Conservation (phyloP, 2,113 vertebrate species). For the Tyrannus savana region DNA sequence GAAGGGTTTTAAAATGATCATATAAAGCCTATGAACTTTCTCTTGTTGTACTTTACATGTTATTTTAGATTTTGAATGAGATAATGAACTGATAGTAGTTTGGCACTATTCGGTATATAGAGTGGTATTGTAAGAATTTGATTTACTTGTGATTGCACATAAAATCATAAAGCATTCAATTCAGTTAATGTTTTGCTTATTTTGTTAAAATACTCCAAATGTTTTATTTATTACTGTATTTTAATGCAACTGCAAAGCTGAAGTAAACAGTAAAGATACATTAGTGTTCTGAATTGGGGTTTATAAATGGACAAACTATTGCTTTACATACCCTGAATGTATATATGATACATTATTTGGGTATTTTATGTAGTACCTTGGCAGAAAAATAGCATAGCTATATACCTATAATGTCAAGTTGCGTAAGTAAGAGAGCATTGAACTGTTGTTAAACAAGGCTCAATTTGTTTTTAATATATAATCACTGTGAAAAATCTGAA, state of each 20-base stretch:
- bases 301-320: slow-evolving; percentile 66
- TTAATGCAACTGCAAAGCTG: slow-evolving; percentile 66
- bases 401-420: slow-evolving; percentile 12
- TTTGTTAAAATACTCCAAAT: slow-evolving; percentile 67
- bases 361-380: slow-evolving; percentile 37
- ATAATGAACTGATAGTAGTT: slow-evolving; percentile 59
- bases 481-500: not conserved
- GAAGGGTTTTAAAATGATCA: not conserved
- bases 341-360: slow-evolving; percentile 48
- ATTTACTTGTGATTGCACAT: slow-evolving; percentile 68
- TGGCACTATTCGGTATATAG: slow-evolving; percentile 56
- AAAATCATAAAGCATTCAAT: slow-evolving; percentile 33
- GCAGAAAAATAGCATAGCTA: slow-evolving; percentile 28
- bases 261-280: slow-evolving; percentile 70
- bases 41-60: not conserved
- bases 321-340: slow-evolving; percentile 59
- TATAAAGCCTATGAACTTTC: not conserved
- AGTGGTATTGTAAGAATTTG: slow-evolving; percentile 62
- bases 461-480: not conserved
- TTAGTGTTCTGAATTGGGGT: slow-evolving; percentile 59
- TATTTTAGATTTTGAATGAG: slow-evolving; percentile 50
- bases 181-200: slow-evolving; percentile 71
- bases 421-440: not conserved
- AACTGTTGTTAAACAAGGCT: slow-evolving; percentile 15
- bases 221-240: slow-evolving; percentile 72